Evolutionary conservation across 2,797 vertebrate genomes (phyloP).

Genomic region (Kryptopterus vitreolus): DNA sequence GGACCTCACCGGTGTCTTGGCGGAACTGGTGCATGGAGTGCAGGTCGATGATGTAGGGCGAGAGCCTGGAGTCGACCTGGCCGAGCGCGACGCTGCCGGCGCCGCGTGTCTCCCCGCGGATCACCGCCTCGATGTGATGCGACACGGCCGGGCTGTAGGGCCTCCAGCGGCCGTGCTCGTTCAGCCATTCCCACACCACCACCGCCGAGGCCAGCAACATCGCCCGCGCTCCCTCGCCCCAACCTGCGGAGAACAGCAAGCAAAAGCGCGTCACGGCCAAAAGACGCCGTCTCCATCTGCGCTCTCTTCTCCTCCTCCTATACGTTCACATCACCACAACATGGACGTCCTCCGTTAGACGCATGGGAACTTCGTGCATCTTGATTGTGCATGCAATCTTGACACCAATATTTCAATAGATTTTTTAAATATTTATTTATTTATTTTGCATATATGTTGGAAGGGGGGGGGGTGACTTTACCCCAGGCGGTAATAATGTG

Average conservation of each 20-base stretch:
- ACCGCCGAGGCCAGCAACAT: conserved; percentile 93
- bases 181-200: conserved; percentile 98
- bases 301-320: neutral
- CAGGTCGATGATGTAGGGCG: conserved; percentile 92
- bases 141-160: conserved; percentile 95
- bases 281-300: neutral
- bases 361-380: neutral
- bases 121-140: conserved; percentile 95
- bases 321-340: neutral
- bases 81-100: conserved; percentile 88
- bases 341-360: neutral
- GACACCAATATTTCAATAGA: neutral
- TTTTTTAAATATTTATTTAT: no score
- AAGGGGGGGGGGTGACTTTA: no score
- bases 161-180: conserved; percentile 96
- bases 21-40: conserved; percentile 95
- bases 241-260: conserved; percentile 60
- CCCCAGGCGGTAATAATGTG: neutral
- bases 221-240: conserved; percentile 68
- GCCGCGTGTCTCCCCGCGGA: conserved; percentile 87
- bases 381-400: neutral
- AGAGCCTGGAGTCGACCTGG: conserved; percentile 89
- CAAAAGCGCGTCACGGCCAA: conserved; percentile 6
- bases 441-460: no score
- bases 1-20: conserved; percentile 87